Base-by-base conservation (phyloP, 1,140 invertebrate species). In the Sycobia sp. region DNA sequence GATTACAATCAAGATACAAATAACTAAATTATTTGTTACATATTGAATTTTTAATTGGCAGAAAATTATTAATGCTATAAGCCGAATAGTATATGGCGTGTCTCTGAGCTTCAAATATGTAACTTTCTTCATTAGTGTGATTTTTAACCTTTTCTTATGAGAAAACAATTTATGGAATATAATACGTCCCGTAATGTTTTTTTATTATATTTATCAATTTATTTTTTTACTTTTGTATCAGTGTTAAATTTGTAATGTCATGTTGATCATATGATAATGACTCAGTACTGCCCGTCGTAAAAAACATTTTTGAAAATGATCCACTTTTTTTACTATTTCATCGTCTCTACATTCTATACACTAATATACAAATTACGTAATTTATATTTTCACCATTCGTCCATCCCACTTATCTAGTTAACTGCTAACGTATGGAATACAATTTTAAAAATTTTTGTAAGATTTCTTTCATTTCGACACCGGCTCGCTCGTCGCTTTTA, bases 351-450 rank as follows among this genome's bases (percentile, higher is more conserved):
- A 77, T 77, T 80, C 78, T 82, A 82, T 82, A 82, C 80, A 82
- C 79, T 81, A 82, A 82, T 82, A 81, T 82, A 82, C 80, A 81
- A 82, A 78, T 79, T 82, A 78, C 75, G 73, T 71, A 76, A 79
- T 77, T 76, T 77, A 76, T 71, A 66, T 74, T 70, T 70, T 77
- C 71, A 76, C 74, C 67, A 70, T 67, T 74, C 72, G 72, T 77
- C 73, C 76, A 64, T 80, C 75, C 74, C 76, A 77, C 77, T 80
- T 77, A 79, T 79, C 73, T 79, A 76, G 67, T 56, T 66, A 68
- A 11, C 34, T 51, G 29, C 16, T 49, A 32, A 3, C 39, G 44
- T 73, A 71, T 77, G 71, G 69, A 77, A 72, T 79, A 79, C 70
- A 78, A 69, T 73, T 53, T 69, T 65, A 22, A 39, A 47, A 47